Evolutionary conservation across 35 echinoderm and acorn worm genomes (phyloP), one percentile per base, ranked within the genome.

Genomic region (Holothuria glaberrima): DNA sequence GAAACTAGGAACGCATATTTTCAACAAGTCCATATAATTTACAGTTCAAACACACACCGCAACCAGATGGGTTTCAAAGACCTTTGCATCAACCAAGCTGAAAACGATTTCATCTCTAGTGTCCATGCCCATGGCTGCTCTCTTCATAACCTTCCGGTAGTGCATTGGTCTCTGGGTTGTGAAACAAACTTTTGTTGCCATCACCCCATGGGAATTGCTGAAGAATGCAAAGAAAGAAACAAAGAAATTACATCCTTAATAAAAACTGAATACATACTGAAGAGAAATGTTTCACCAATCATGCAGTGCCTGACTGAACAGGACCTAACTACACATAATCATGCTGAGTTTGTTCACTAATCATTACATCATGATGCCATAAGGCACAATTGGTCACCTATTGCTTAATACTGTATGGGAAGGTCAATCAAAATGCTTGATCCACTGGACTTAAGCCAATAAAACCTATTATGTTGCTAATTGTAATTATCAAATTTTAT

Each of bases 151-250:
- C 95, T 64, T 93, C 91, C 25, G 95, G 92, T 79, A 97, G 89
- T 7, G 95, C 88, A 75, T 97, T 97, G 86, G 60, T 27, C 18
- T 91, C 35, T 2, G 71, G 4, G 36, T 97, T 97, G 86, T 97
- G 95, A 84, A 97, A 97, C 9, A 94, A 69, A 50, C 82, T 83
- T 25, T 94, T 77, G 48, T 91, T 89, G 54, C 95, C 95, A 77
- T 97, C 95, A 76, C 95, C 92, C 95, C 95, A 97, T 81, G 92
- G 92, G 70, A 94, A 97, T 44, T 91, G 48, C 95, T 94, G 74
- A 29, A 85, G 50, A 67, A 22, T 22, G 67, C 86, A 14, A 67
- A 83, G 20, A 90, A 38, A 44, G n/a, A 12, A 52, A 35, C 12
- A 14, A n/a, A n/a, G n/a, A n/a, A n/a, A n/a, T n/a, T n/a, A n/a